Conservation (phyloP, 2,888 invertebrate species). For the Melanostoma scalare region DNA sequence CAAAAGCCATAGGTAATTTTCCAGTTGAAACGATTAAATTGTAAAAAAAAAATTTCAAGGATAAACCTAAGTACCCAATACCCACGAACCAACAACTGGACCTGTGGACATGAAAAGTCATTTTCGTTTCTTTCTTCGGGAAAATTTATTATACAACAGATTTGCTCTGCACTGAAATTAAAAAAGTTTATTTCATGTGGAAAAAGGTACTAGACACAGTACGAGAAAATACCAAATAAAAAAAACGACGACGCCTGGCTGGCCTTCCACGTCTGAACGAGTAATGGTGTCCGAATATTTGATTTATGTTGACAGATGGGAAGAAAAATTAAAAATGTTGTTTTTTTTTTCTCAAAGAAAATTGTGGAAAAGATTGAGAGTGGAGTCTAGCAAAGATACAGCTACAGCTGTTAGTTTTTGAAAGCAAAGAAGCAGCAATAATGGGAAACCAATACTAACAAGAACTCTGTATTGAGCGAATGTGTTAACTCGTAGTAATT, state of each 20-base stretch:
- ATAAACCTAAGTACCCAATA: background rate
- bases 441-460: no score
- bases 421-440: no score
- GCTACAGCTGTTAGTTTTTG: no score
- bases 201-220: constrained; percentile 29
- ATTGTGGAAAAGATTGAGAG: no score
- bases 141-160: constrained; percentile 53
- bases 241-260: background rate
- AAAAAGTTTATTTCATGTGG: constrained; percentile 52
- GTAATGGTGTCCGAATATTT: constrained; percentile 69
- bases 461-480: no score
- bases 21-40: constrained; percentile 9
- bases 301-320: constrained; percentile 66
- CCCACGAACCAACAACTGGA: no score
- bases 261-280: constrained; percentile 6
- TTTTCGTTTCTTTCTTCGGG: constrained; percentile 43
- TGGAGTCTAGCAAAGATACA: no score
- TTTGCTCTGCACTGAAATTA: constrained; percentile 40
- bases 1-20: constrained; percentile 36
- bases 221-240: background rate
- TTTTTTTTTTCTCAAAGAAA: constrained; percentile 3
- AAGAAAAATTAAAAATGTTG: constrained; percentile 65
- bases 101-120: constrained; percentile 48
- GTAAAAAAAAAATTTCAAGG: constrained; percentile 25
- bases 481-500: no score